Evolutionary conservation across 1,140 invertebrate species (phyloP).

Genomic region (Pseudobourletiella spinata): DNA sequence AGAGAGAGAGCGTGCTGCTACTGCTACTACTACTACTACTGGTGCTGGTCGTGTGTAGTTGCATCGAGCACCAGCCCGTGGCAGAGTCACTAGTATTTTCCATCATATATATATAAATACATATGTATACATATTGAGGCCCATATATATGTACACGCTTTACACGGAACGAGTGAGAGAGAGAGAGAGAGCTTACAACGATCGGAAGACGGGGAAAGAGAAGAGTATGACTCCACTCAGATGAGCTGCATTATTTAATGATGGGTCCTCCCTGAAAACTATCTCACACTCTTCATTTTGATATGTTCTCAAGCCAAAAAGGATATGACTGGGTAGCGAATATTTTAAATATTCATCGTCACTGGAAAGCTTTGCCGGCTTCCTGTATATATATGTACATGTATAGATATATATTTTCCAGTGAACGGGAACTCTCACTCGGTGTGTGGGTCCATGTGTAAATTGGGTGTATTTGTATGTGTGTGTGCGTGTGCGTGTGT

Average conservation of each 20-base stretch:
- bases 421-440: too few relatives aligned
- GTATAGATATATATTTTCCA: background rate
- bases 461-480: too few relatives aligned
- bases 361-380: background rate
- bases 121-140: too few relatives aligned
- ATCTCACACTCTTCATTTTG: conserved; percentile 30
- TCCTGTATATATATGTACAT: background rate
- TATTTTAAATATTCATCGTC: conserved; percentile 32
- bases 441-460: too few relatives aligned
- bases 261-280: conserved; percentile 25
- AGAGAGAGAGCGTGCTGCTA: too few relatives aligned
- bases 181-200: background rate
- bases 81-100: background rate
- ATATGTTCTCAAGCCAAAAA: conserved; percentile 24
- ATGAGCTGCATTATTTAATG: conserved; percentile 33
- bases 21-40: background rate
- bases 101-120: background rate
- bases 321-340: conserved; percentile 17
- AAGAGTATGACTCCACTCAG: background rate
- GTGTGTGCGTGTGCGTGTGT: background rate
- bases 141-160: background rate
- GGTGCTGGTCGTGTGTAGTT: too few relatives aligned
- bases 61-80: too few relatives aligned
- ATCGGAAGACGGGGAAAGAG: conserved; percentile 2
- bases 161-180: background rate